These are phyloP conservation scores for Yponomeuta malinellus DNA, from an alignment of 2,888 invertebrate genomes.

Conservation along the genomic window DNA sequence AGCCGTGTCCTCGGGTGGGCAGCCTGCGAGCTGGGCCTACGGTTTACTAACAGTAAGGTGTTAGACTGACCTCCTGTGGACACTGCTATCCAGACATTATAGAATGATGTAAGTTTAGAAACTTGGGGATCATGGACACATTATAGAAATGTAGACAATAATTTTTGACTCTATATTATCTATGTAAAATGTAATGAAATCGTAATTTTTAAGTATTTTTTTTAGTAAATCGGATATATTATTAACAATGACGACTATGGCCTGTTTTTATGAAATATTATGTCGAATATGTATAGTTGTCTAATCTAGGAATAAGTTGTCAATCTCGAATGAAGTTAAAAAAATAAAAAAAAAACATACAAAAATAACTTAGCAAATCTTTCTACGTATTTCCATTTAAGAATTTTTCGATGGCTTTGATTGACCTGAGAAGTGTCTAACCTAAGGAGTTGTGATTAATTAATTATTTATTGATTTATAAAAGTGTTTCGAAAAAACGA, in stretches of 20 bases:
- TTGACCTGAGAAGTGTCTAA: background rate
- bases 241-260: conserved; percentile 59
- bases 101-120: conserved; percentile 7
- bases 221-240: conserved; percentile 36
- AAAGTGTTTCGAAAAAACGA: background rate
- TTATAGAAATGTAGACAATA: conserved; percentile 49
- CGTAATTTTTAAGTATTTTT: conserved; percentile 6
- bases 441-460: conserved; percentile 12
- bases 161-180: conserved; percentile 32
- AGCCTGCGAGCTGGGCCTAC: background rate
- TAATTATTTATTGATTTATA: conserved; percentile 6
- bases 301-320: conserved; percentile 47
- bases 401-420: background rate
- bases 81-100: background rate
- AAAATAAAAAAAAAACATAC: conserved; percentile 23
- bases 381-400: background rate
- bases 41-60: background rate
- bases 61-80: background rate
- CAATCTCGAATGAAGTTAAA: conserved; percentile 65
- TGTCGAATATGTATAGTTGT: conserved; percentile 29
- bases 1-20: background rate
- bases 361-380: background rate
- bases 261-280: conserved; percentile 40
- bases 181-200: conserved; percentile 33
- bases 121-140: conserved; percentile 28